Base-by-base conservation (phyloP, 1,140 invertebrate species). In the Lerema accius region DNA sequence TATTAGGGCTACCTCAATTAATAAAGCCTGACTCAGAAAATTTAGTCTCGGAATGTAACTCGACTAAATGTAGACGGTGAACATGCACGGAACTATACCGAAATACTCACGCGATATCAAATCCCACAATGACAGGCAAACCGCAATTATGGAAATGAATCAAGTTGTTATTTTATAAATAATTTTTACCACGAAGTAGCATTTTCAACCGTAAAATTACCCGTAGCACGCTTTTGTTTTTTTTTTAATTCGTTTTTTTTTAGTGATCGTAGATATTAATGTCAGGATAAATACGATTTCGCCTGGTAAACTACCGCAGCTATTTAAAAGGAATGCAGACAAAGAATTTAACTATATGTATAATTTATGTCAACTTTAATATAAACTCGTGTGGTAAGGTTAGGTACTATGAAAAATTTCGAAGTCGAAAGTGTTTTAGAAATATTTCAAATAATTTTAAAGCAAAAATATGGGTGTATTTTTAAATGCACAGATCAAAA, bases 101-200 rank as follows among this genome's bases (percentile, higher is more conserved):
- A n/a, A 51, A 37, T 32, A 13, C 55, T 42, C 63, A 65, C 63
- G 63, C 63, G 39, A 65, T 56, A 58, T 53, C 35, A 53, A 53
- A 53, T 53, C 50, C 39, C 50, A 35, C 50, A 19, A 53, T 40
- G 50, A 53, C n/a, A n/a, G n/a, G n/a, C 50, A 37, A 16, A 19
- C 16, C 16, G 17, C 17, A 39, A 53, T 53, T 40, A 19, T 45
- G n/a, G n/a, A n/a, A n/a, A n/a, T n/a, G n/a, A n/a, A n/a, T n/a
- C n/a, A n/a, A n/a, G n/a, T n/a, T n/a, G n/a, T n/a, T n/a, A n/a
- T n/a, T n/a, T n/a, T n/a, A n/a, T n/a, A n/a, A n/a, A n/a, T n/a
- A n/a, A n/a, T n/a, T n/a, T n/a, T n/a, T n/a, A n/a, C n/a, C n/a
- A 53, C 49, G 49, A 17, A 51, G 49, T 13, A 37, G 50, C 35